Evolutionary conservation across 1,140 invertebrate species (phyloP).

Genomic region (Dermatophagoides farinae): DNA sequence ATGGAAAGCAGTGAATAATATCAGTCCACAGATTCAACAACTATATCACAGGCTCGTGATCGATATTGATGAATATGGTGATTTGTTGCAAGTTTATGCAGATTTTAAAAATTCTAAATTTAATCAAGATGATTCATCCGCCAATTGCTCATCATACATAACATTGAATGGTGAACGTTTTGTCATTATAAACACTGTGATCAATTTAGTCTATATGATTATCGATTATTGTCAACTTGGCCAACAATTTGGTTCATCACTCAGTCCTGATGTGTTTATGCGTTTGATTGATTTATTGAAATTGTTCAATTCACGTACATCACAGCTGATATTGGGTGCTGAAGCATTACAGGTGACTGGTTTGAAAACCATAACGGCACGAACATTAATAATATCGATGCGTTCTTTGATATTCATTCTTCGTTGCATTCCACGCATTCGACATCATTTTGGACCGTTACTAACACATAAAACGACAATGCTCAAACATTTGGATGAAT

Average conservation of each 20-base stretch:
- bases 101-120: not conserved
- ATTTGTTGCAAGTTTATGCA: not conserved
- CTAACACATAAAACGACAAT: slow-evolving; percentile 27
- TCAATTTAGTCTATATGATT: slow-evolving; percentile 61
- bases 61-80: not conserved
- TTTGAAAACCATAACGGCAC: slow-evolving; percentile 85
- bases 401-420: slow-evolving; percentile 52
- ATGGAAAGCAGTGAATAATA: slow-evolving; percentile 71
- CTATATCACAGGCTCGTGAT: slow-evolving; percentile 38
- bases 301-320: slow-evolving; percentile 76
- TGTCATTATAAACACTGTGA: slow-evolving; percentile 51
- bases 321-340: slow-evolving; percentile 80
- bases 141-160: slow-evolving; percentile 15
- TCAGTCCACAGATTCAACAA: slow-evolving; percentile 61
- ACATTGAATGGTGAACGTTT: slow-evolving; percentile 59
- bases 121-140: not conserved
- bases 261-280: slow-evolving; percentile 48
- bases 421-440: slow-evolving; percentile 30
- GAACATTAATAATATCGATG: slow-evolving; percentile 47
- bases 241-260: slow-evolving; percentile 32
- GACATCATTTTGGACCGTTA: slow-evolving; percentile 28
- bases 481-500: slow-evolving; percentile 33
- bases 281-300: slow-evolving; percentile 59
- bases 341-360: slow-evolving; percentile 82
- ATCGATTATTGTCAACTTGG: slow-evolving; percentile 70